Conservation (phyloP, 2,113 vertebrate species). For the Pelvicachromis taeniatus region DNA sequence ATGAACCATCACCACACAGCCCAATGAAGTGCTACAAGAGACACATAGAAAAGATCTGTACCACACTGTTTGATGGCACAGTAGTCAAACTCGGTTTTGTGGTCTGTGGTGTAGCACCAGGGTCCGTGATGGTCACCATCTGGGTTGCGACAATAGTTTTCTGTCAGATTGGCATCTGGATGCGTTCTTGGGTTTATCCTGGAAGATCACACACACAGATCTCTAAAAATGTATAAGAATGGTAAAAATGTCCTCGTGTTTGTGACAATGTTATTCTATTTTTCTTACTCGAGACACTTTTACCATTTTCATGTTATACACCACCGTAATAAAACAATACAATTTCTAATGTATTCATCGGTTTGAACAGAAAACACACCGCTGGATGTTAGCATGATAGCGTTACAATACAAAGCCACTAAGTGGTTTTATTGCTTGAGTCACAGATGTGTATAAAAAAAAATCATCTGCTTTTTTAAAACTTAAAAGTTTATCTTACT, state of each 20-base stretch:
- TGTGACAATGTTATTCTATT: background rate
- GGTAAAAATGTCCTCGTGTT: background rate
- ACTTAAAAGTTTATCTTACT: slow-evolving; percentile 60
- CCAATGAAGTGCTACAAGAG: background rate
- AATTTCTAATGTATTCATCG: background rate
- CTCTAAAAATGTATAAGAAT: background rate
- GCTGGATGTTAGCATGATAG: background rate
- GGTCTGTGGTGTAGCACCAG: slow-evolving; percentile 94
- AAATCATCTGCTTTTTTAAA: background rate
- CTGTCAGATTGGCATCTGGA: slow-evolving; percentile 79
- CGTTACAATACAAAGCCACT: background rate
- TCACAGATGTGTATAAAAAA: background rate
- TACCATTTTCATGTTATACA: background rate
- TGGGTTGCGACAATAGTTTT: slow-evolving; percentile 92
- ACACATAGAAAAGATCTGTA: slow-evolving; percentile 35
- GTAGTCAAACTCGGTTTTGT: slow-evolving; percentile 91
- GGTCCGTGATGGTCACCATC: slow-evolving; percentile 89
- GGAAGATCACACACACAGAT: background rate
- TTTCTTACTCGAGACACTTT: background rate
- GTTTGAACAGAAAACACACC: background rate
- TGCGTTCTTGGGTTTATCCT: slow-evolving; percentile 81
- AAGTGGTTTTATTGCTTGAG: background rate
- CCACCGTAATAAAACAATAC: background rate
- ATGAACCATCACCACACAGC: background rate
- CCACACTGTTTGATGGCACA: slow-evolving; percentile 89